Base-by-base conservation (phyloP, 1,140 invertebrate species). In the Laupala kohalensis region DNA sequence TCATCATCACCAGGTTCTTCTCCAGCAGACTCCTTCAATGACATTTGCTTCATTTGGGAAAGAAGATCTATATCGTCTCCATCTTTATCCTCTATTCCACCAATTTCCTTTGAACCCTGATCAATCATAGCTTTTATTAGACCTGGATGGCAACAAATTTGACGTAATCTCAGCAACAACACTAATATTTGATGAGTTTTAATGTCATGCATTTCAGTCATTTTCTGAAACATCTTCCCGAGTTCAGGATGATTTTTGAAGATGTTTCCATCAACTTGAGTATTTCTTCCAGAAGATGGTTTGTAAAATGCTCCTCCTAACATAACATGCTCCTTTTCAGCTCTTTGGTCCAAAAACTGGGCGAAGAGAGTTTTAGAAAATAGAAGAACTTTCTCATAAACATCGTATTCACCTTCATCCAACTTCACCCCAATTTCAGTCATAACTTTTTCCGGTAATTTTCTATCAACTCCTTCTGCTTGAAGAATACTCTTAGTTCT, bases 121-220 rank as follows among this genome's bases (percentile, higher is more conserved):
- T 75, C 83, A 78, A 78, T 81, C 80, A 71, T 77, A 62, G 25
- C 29, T 23, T 67, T 84, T 71, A 96, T 91, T 0, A 97, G 83
- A 12, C 87, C 88, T 0, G 94, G 89, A 84, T 97, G 94, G 77
- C 92, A 92, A 79, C 94, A 96, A 69, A 94, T 88, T 79, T 97
- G 95, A 6, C 94, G 83, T 67, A 97, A 79, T 24, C 95, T 83
- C n/a, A 96, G 78, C 15, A 97, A 77, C 1, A 95, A 81, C 0
- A 94, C 89, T 71, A 97, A 82, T 77, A 96, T 91, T 77, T 92
- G 87, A 78, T 90, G 87, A 5, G 87, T 82, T 76, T 89, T 89
- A n/a, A 77, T 27, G 26, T 72, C 27, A 25, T 12, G 12, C 65
- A 72, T 72, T 64, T 83, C 83, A 74, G 87, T 82, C 70, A 89